These are phyloP conservation scores for Oxyruncus cristatus DNA, from an alignment of 2,113 vertebrate genomes.

Conservation along the genomic window DNA sequence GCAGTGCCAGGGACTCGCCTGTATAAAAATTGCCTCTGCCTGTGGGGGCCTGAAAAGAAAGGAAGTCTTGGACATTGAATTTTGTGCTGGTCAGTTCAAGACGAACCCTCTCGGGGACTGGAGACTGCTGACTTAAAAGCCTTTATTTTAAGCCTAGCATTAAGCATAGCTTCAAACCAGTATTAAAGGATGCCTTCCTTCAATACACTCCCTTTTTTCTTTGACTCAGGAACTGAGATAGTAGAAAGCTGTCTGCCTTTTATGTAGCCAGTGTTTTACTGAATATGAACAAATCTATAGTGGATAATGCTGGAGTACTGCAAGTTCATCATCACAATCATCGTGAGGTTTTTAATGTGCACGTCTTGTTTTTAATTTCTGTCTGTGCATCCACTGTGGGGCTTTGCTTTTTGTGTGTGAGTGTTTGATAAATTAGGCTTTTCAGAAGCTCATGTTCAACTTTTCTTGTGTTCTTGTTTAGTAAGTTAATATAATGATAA, in stretches of 20 bases:
- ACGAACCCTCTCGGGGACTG: neutral
- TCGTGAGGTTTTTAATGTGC: neutral
- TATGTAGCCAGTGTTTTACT: constrained; percentile 1
- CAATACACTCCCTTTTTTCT: neutral
- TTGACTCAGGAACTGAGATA: neutral
- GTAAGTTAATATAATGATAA: neutral
- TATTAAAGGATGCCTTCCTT: constrained; percentile 13
- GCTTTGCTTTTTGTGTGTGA: neutral
- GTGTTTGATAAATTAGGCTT: neutral
- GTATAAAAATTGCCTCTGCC: constrained; percentile 40
- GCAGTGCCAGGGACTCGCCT: neutral
- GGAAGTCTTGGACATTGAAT: constrained; percentile 24
- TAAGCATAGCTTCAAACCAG: constrained; percentile 51
- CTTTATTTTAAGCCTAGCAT: constrained; percentile 35
- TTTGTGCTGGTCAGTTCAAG: constrained; percentile 55
- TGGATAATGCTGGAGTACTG: neutral
- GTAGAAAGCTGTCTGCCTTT: constrained; percentile 1
- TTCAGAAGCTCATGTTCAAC: neutral
- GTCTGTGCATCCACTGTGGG: neutral
- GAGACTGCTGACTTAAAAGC: constrained; percentile 39
- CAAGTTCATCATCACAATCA: neutral
- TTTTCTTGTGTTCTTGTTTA: neutral
- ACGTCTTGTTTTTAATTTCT: neutral
- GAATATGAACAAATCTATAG: neutral
- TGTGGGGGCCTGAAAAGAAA: constrained; percentile 44